These are phyloP conservation scores for Pristionchus fissidentatus DNA, from an alignment of 2,888 invertebrate genomes.

Conservation along the genomic window DNA sequence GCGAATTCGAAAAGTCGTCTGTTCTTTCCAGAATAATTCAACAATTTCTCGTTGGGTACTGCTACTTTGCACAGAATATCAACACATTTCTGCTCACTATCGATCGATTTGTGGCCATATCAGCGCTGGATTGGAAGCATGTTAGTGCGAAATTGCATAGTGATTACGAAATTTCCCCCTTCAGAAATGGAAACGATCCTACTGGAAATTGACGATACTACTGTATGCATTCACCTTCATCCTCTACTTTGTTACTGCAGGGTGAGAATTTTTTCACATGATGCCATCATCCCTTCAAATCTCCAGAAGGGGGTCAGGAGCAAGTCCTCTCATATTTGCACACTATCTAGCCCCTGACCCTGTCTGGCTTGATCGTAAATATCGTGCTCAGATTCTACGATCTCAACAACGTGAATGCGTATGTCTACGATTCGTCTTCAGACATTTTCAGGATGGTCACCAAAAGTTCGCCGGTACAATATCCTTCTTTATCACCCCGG, in stretches of 20 bases:
- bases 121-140: not conserved
- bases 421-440: not conserved
- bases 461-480: not conserved
- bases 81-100: not conserved
- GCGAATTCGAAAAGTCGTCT: no score
- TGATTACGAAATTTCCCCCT: not conserved
- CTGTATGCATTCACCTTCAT: not conserved
- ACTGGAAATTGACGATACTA: not conserved
- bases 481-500: not conserved
- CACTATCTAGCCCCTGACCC: no score
- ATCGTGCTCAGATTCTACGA: not conserved
- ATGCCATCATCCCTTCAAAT: not conserved
- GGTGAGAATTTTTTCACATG: not conserved
- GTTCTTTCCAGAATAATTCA: not conserved
- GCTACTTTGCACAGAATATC: conserved; percentile 3
- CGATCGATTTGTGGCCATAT: not conserved
- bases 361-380: no score
- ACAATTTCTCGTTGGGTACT: not conserved
- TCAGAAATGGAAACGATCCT: not conserved
- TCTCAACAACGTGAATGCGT: not conserved
- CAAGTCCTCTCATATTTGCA: no score
- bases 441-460: not conserved
- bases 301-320: no score
- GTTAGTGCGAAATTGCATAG: not conserved
- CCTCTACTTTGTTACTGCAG: not conserved